phyloP scores from a whole-genome alignment of 2,797 vertebrate species.

The Lepilemur ruficaudatus region DNA sequence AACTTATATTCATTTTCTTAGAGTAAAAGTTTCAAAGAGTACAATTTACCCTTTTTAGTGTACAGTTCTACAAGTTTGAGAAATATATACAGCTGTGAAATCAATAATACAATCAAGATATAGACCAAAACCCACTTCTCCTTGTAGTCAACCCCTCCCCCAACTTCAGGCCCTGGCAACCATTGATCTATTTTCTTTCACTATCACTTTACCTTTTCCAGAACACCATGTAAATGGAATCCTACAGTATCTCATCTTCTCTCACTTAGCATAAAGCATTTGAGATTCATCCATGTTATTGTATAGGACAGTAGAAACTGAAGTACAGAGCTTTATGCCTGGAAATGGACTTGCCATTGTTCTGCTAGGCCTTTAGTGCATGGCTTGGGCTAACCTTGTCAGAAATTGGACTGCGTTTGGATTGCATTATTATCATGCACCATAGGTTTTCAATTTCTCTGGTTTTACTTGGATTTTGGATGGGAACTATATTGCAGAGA shows the following conservation, averaged over 20 bases:
- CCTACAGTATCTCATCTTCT: background rate
- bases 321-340: background rate
- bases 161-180: background rate
- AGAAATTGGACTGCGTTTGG: background rate
- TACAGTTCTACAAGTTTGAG: background rate
- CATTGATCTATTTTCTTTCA: background rate
- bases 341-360: background rate
- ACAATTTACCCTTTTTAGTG: background rate
- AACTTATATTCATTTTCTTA: background rate
- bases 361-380: background rate
- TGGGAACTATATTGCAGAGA: background rate
- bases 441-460: background rate
- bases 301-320: background rate
- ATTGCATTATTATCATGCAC: background rate
- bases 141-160: background rate
- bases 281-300: background rate
- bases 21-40: background rate
- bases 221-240: background rate
- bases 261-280: background rate
- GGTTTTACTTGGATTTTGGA: background rate
- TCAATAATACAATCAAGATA: background rate
- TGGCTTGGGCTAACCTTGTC: background rate
- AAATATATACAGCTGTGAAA: background rate
- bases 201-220: background rate
- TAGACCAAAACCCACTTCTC: background rate